Percentiles rank a stretch among this genome's conserved stretches.
Conservation (phyloP, 2,113 vertebrate species). For the Eubucco bourcierii region DNA sequence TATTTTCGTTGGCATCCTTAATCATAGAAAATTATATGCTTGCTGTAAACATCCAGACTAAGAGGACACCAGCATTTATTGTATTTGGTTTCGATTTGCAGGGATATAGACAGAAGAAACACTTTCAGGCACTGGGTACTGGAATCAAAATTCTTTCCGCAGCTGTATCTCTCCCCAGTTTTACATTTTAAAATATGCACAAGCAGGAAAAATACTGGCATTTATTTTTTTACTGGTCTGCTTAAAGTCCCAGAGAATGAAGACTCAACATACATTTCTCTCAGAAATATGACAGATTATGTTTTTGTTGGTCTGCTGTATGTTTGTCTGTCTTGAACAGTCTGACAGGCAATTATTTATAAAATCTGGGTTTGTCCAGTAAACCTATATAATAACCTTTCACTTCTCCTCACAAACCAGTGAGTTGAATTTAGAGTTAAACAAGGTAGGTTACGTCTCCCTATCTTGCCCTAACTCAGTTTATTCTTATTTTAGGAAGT, state of each 20-base stretch:
- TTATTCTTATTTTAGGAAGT: conserved; percentile 66
- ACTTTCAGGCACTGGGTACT: conserved; percentile 66
- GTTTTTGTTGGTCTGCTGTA: conserved; percentile 82
- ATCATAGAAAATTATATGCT: conserved; percentile 77
- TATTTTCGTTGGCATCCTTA: conserved; percentile 77
- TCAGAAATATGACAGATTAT: conserved; percentile 80
- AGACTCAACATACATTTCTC: conserved; percentile 81
- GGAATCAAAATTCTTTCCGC: conserved; percentile 73
- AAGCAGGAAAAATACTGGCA: conserved; percentile 70
- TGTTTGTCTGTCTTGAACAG: conserved; percentile 84
- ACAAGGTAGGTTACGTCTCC: conserved; percentile 74
- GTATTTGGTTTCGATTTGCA: conserved; percentile 76
- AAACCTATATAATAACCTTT: conserved; percentile 81
- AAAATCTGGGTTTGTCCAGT: conserved; percentile 81
- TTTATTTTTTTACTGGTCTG: conserved; percentile 76
- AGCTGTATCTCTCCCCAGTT: conserved; percentile 62
- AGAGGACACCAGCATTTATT: conserved; percentile 76
- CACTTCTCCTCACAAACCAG: conserved; percentile 72
- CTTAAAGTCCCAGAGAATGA: conserved; percentile 77
- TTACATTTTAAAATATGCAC: conserved; percentile 74
- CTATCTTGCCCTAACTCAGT: conserved; percentile 41
- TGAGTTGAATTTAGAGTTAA: conserved; percentile 72
- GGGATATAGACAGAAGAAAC: conserved; percentile 69
- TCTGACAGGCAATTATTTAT: conserved; percentile 87
- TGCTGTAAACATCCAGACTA: conserved; percentile 73